phyloP scores from a whole-genome alignment of 2,797 vertebrate genomes.

The Muscicapa comitata region DNA sequence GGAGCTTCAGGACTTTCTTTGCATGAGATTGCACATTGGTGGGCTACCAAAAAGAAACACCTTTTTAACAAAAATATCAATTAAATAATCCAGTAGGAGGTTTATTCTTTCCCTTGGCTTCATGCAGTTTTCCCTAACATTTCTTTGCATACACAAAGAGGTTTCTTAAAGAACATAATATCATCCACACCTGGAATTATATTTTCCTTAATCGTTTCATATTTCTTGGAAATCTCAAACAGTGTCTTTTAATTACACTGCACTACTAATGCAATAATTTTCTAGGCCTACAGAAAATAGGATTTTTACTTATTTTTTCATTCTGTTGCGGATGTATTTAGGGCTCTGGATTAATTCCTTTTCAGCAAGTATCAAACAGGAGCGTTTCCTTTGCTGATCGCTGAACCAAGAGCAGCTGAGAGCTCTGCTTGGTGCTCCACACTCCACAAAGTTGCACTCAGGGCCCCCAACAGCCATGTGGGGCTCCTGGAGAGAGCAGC shows the following conservation, averaged over 20 bases:
- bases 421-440: not conserved
- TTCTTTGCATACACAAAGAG: not conserved
- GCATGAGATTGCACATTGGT: not conserved
- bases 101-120: not conserved
- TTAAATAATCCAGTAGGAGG: not conserved
- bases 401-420: not conserved
- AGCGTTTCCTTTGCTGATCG: not conserved
- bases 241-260: not conserved
- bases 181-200: not conserved
- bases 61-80: not conserved
- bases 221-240: not conserved
- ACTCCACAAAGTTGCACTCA: not conserved
- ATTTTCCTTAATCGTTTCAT: accelerated
- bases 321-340: not conserved
- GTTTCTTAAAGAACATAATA: not conserved
- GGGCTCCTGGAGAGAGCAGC: not conserved
- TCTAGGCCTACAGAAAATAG: accelerated
- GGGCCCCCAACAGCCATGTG: not conserved
- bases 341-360: not conserved
- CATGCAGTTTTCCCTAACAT: not conserved
- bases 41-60: not conserved
- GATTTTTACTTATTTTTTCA: not conserved
- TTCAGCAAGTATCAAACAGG: not conserved
- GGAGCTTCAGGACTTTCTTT: not conserved
- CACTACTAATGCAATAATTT: not conserved